phyloP scores from a whole-genome alignment of 2,113 vertebrate species.

The Machaerirhynchus nigripectus region DNA sequence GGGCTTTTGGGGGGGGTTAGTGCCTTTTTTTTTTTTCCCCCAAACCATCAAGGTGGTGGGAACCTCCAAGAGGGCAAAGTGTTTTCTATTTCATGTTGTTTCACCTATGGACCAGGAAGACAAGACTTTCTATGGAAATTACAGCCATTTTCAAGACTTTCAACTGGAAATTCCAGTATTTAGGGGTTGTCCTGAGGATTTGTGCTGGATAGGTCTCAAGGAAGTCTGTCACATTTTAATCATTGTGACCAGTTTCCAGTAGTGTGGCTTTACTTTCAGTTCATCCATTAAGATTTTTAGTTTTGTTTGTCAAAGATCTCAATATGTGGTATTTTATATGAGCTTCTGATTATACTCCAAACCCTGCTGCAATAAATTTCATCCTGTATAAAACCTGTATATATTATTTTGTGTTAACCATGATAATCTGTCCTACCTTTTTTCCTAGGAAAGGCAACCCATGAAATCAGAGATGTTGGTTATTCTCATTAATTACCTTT shows the following conservation, averaged over 20 bases:
- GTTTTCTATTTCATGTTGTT: background rate
- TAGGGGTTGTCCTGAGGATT: background rate
- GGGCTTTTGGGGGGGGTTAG: rapidly evolving
- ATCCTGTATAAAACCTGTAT: background rate
- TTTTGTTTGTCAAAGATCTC: background rate
- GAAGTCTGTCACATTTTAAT: background rate
- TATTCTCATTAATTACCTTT: background rate
- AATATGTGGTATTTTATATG: background rate
- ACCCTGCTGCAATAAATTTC: background rate
- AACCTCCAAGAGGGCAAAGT: background rate
- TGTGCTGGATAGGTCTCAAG: background rate
- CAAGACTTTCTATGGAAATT: background rate
- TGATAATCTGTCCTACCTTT: background rate
- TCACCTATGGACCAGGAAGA: background rate
- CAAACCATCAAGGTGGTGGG: background rate
- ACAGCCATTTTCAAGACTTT: background rate
- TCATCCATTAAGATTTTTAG: background rate
- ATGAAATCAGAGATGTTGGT: background rate
- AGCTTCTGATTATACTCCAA: background rate
- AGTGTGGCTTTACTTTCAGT: background rate
- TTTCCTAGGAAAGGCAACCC: background rate
- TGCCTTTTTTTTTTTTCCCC: too few relatives aligned
- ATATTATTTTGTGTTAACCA: background rate
- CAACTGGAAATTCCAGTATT: background rate
- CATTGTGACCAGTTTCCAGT: background rate